phyloP scores from a whole-genome alignment of 2,888 invertebrate genomes.

The Idaea straminata region DNA sequence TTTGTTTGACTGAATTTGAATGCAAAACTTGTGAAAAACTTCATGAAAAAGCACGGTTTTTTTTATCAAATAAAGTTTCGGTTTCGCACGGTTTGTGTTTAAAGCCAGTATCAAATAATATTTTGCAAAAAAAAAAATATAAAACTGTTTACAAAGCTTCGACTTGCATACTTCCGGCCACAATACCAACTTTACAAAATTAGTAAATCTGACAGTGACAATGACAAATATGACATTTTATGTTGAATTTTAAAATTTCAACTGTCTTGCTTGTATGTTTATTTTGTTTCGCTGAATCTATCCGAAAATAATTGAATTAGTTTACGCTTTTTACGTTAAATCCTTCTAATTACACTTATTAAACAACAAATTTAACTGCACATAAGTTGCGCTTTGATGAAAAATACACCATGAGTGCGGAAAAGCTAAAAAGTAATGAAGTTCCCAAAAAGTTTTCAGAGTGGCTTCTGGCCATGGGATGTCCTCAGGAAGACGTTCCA shows the following conservation, averaged over 20 bases:
- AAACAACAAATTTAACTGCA: neutral
- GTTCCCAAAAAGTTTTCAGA: conserved; percentile 63
- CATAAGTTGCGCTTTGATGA: neutral
- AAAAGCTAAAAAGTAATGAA: conserved; percentile 57
- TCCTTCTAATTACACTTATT: neutral
- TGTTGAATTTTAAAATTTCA: neutral
- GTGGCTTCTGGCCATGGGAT: conserved; percentile 70
- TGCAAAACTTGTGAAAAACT: too few species aligned
- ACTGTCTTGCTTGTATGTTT: neutral
- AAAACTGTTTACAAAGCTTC: neutral
- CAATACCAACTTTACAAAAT: neutral
- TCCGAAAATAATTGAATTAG: too few species aligned
- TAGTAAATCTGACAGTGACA: neutral
- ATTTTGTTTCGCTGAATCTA: neutral
- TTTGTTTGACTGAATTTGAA: too few species aligned
- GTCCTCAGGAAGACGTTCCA: conserved; percentile 63
- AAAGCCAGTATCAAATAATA: neutral
- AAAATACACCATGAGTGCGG: conserved; percentile 36
- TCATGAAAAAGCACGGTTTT: too few species aligned
- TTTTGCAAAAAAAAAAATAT: neutral
- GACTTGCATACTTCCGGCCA: neutral
- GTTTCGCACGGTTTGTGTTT: too few species aligned
- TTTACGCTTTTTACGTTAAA: neutral
- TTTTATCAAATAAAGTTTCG: too few species aligned
- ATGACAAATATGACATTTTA: neutral